Conservation (phyloP, 2,113 vertebrate genomes). For the Benitochromis conjunctus region DNA sequence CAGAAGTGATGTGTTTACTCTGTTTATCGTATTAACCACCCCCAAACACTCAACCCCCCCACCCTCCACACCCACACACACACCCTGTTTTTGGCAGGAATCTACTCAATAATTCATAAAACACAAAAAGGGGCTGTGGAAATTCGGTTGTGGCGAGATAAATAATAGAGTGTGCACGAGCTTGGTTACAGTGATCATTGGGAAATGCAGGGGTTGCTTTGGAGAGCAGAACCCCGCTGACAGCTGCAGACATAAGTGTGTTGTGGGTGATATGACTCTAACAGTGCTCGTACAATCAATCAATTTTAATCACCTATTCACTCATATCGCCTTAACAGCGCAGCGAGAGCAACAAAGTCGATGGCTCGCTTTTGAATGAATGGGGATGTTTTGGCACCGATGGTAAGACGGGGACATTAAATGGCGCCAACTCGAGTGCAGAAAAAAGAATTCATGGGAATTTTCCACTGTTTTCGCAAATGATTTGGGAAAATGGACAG, state of each 20-base stretch:
- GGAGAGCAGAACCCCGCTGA: background rate
- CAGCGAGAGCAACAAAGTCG: background rate
- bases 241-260: background rate
- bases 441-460: background rate
- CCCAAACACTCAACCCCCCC: background rate
- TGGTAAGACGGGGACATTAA: background rate
- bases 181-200: background rate
- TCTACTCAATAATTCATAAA: slow-evolving; percentile 29
- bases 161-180: background rate
- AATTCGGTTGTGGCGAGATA: background rate
- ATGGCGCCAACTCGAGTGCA: background rate
- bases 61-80: background rate
- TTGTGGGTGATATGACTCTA: background rate
- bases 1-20: background rate
- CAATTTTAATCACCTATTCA: background rate
- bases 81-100: background rate
- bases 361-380: background rate
- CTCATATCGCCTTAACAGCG: background rate
- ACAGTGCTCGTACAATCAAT: background rate
- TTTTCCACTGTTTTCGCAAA: background rate
- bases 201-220: background rate
- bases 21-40: background rate
- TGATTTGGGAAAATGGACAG: background rate
- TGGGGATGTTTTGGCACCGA: background rate
- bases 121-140: background rate